Conservation (phyloP, 1,140 invertebrate genomes). For the Trachymyrmex cornetzi region DNA sequence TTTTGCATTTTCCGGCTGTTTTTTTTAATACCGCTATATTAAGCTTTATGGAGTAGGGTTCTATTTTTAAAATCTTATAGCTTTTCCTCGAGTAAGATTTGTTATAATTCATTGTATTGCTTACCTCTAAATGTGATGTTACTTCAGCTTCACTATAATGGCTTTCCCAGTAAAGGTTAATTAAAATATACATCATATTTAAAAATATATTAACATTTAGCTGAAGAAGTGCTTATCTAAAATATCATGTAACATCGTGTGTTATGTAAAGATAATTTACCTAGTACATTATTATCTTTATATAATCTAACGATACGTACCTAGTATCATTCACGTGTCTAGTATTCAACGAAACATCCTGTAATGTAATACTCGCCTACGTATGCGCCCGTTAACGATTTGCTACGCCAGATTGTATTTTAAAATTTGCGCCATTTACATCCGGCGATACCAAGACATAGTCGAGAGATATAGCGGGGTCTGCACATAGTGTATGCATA, state of each 20-base stretch:
- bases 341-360: constrained; percentile 8
- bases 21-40: background rate
- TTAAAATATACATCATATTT: background rate
- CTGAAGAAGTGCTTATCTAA: background rate
- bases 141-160: too few species aligned
- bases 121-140: too few species aligned
- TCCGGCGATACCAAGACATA: background rate
- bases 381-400: constrained; percentile 35
- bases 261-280: constrained; percentile 31
- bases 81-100: too few species aligned
- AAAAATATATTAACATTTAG: background rate
- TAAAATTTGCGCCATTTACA: constrained; percentile 35
- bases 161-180: background rate
- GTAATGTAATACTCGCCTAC: constrained; percentile 47
- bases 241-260: constrained; percentile 16
- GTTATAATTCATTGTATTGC: too few species aligned
- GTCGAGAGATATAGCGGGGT: background rate
- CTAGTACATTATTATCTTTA: too few species aligned
- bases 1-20: background rate
- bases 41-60: too few species aligned
- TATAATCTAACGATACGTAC: background rate
- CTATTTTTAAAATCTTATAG: too few species aligned
- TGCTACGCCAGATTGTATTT: constrained; percentile 6
- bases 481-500: background rate
- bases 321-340: constrained; percentile 23